phyloP scores from a whole-genome alignment of 2,797 vertebrate species.

The Squalus acanthias region DNA sequence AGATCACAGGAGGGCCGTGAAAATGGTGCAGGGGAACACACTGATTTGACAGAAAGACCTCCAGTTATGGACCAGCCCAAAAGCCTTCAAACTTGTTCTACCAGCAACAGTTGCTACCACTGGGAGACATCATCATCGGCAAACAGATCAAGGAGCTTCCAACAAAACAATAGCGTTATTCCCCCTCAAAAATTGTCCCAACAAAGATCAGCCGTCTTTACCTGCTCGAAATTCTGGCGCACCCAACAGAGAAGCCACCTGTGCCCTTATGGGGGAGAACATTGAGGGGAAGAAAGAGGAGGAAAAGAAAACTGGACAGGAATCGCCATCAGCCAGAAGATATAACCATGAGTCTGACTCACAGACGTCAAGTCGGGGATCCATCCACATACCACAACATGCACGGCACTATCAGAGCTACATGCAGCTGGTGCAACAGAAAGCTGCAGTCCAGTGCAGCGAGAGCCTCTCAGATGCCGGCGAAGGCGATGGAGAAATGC shows the following conservation, averaged over 20 bases:
- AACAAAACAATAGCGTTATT: background rate
- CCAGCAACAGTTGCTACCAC: background rate
- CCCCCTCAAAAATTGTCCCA: background rate
- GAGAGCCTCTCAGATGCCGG: background rate
- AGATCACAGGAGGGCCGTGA: background rate
- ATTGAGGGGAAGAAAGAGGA: background rate
- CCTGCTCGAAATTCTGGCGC: background rate
- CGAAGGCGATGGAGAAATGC: background rate
- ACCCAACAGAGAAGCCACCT: background rate
- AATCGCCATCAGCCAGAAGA: background rate
- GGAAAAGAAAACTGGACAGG: rapidly evolving
- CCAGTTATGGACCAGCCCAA: background rate
- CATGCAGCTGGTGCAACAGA: background rate
- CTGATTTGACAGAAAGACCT: background rate
- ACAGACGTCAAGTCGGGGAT: background rate
- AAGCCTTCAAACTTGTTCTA: background rate
- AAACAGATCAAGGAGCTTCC: background rate
- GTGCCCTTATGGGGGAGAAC: background rate
- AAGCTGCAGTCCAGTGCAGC: background rate
- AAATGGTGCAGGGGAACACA: background rate
- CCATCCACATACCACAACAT: rapidly evolving
- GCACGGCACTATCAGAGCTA: rapidly evolving
- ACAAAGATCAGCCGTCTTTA: background rate
- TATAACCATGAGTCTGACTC: background rate
- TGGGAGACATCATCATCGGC: background rate